Evolutionary conservation across 2,113 vertebrate genomes (phyloP), one percentile per base, ranked within the genome.

Genomic region (Cryptotis parvus): DNA sequence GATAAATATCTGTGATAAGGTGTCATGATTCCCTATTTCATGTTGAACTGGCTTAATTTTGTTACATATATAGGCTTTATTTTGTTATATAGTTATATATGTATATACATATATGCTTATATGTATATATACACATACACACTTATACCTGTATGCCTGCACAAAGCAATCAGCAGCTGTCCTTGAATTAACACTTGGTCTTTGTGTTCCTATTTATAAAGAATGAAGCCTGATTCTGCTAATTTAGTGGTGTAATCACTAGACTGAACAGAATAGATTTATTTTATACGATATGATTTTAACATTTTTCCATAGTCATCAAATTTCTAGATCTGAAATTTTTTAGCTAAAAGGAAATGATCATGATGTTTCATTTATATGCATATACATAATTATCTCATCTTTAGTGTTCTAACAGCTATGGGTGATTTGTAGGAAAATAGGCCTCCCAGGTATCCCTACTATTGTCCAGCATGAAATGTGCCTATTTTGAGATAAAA

Each of bases 191-290:
- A 93, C 76, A 29, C 29, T 9, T 84, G 83, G 39, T 70, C 93
- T 90, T 91, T 68, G 43, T 86, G 92, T 94, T 94, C n/a, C 52
- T 95, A 6, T 80, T 82, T 94, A n/a, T 84, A 84, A 93, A 87
- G 70, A 89, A 68, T 80, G 43, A 82, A 72, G 6, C 49, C 55
- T 90, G 68, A 37, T 73, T 33, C n/a, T 78, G 10, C 78, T 95
- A 43, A 79, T 77, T 90, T 75, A 72, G 31, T 80, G 85, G 70
- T 85, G 3, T 75, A 76, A 55, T 70, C 76, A 37, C 26, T 94
- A 37, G 4, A 3, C 72, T 83, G 52, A 29, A 45, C 69, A 85
- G 33, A 65, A n/a, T 55, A 73, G 18, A 6, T 74, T 83, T 84
- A 24, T 6, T 89, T 61, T 39, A 66, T 63, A 37, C 91, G 26